Percentiles rank a stretch among this genome's conserved stretches.
phyloP scores from a whole-genome alignment of 2,113 vertebrate species.

The Natator depressus region DNA sequence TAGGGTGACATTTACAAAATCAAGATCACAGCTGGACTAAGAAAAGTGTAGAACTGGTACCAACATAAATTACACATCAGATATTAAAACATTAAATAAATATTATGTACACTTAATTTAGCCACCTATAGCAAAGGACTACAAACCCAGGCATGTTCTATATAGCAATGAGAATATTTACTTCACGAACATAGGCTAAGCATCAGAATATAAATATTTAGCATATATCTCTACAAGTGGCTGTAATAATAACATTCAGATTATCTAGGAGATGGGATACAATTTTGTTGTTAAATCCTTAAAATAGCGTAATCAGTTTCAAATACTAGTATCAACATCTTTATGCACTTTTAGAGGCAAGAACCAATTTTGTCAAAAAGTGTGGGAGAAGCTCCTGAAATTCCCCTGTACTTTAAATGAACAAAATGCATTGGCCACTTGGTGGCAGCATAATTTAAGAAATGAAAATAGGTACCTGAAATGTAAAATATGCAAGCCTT shows the following conservation, averaged over 20 bases:
- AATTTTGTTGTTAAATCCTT: not conserved
- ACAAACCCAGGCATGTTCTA: not conserved
- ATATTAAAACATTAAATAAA: not conserved
- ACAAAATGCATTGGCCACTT: conserved; percentile 50
- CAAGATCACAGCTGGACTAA: not conserved
- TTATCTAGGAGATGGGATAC: not conserved
- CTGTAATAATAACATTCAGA: not conserved
- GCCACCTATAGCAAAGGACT: conserved; percentile 1
- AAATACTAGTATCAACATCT: not conserved
- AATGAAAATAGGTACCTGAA: not conserved
- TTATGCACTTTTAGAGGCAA: not conserved
- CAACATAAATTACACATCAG: not conserved
- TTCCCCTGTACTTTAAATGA: not conserved
- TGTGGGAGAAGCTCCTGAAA: not conserved
- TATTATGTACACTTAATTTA: not conserved
- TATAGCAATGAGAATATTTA: not conserved
- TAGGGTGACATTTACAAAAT: not conserved
- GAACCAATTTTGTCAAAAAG: not conserved
- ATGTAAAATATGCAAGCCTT: fast-evolving
- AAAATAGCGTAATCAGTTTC: not conserved
- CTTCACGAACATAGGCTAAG: fast-evolving
- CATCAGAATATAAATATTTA: not conserved
- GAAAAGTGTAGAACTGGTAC: not conserved
- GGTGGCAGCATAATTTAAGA: conserved; percentile 80
- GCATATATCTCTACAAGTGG: fast-evolving